These are phyloP conservation scores for Okamejei kenojei DNA, from an alignment of 2,797 vertebrate genomes.

Conservation along the genomic window DNA sequence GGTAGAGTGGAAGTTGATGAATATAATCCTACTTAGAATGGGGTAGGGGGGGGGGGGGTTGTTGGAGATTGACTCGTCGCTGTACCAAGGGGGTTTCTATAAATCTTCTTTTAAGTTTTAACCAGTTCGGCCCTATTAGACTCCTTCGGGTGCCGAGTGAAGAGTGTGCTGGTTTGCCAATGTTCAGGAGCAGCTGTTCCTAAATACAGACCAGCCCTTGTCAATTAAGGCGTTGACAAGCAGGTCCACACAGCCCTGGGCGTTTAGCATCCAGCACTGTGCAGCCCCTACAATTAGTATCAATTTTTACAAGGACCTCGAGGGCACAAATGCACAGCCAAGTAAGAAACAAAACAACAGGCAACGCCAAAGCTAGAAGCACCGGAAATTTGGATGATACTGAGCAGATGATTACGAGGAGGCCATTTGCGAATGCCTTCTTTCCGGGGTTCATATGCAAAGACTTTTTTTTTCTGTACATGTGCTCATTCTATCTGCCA, in stretches of 20 bases:
- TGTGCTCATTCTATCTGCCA: conserved; percentile 49
- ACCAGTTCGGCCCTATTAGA: conserved; percentile 81
- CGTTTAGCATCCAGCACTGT: conserved; percentile 78
- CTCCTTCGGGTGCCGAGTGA: conserved; percentile 86
- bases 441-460: conserved; percentile 40
- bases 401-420: conserved; percentile 61
- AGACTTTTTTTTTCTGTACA: conserved; percentile 40
- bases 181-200: conserved; percentile 96
- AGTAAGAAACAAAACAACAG: conserved; percentile 64
- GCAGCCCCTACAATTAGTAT: conserved; percentile 97
- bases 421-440: conserved; percentile 44
- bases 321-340: conserved; percentile 74
- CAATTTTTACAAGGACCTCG: conserved; percentile 85
- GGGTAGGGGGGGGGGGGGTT: conserved; percentile 51
- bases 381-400: conserved; percentile 62
- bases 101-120: conserved; percentile 94
- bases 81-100: conserved; percentile 88
- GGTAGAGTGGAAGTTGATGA: conserved; percentile 61
- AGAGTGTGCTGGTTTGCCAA: conserved; percentile 93
- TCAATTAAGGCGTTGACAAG: conserved; percentile 99
- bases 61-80: conserved; percentile 78
- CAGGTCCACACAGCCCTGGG: conserved; percentile 81
- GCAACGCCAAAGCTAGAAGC: conserved; percentile 64
- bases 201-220: conserved; percentile 99
- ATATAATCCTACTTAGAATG: conserved; percentile 59